Evolutionary conservation across 2,113 vertebrate species (phyloP), one percentile per base, ranked within the genome.

Genomic region (Phaethornis superciliosus): DNA sequence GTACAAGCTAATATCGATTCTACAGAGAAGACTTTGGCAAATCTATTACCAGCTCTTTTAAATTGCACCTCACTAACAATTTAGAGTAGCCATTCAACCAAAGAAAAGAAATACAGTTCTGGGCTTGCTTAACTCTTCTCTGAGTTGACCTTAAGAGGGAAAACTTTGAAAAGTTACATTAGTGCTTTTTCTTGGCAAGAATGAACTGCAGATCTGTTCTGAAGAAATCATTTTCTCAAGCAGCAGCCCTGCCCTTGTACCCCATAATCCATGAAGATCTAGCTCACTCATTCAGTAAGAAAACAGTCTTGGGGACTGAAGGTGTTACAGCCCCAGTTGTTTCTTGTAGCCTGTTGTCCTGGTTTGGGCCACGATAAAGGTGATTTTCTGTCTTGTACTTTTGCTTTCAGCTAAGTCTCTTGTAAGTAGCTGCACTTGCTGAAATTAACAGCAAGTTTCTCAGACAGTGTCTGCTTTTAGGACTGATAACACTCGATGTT

Each of bases 1-100:
- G 91, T 79, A 75, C 81, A 91, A 89, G 88, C 87, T 96, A 94
- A 90, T 93, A 94, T 80, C 30, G 23, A 88, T 92, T 96, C 85
- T 93, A 82, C 90, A 90, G 83, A 93, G 88, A 69, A 94, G 88
- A 81, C 51, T 90, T 90, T 86, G 91, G 89, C 74, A 93, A 93
- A 95, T 88, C 85, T 90, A 67, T 82, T 96, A 87, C 75, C 77
- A 82, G n/a, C 44, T 82, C 74, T 78, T 93, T 87, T 81, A 62
- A 93, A 92, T 85, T 76, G 51, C 74, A 71, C 85, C 88, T 94
- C 84, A 76, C 85, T 74, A 91, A 70, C 59, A 88, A 88, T 95
- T 94, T 81, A 81, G 79, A 60, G 80, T 83, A 93, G 52, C 56
- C 1, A 0, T 68, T 96, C 89, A 95, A 81, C 88, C 89, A 94